These are phyloP conservation scores for Mormyrus proboscirostris DNA, from an alignment of 2,797 vertebrate species.

Conservation along the genomic window DNA sequence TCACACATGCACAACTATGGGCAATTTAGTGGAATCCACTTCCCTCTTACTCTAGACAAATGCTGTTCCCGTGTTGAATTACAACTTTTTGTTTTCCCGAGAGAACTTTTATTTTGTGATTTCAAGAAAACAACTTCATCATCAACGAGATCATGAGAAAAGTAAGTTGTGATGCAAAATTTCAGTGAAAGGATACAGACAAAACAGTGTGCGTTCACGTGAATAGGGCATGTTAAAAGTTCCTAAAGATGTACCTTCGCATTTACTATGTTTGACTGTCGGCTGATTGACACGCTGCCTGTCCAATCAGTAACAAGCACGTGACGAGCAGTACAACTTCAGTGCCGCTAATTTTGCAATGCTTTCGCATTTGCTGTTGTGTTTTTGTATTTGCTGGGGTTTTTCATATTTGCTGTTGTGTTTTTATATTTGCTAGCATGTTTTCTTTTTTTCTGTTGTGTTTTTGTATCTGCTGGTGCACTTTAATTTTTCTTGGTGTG, in stretches of 20 bases:
- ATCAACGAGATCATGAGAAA: too few relatives aligned
- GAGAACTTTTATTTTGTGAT: too few relatives aligned
- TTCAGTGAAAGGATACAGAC: neutral
- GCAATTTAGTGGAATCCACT: neutral
- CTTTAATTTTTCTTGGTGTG: neutral
- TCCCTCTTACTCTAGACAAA: neutral
- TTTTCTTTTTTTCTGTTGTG: neutral
- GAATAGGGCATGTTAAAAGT: neutral
- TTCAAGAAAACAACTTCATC: too few relatives aligned
- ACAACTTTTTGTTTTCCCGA: too few relatives aligned
- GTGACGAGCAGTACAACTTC: neutral
- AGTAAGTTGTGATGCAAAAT: neutral
- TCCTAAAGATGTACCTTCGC: neutral
- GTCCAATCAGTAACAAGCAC: neutral
- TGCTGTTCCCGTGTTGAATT: neutral
- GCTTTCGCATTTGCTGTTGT: neutral
- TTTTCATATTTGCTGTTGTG: too few relatives aligned
- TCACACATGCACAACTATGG: neutral
- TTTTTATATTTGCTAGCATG: too few relatives aligned
- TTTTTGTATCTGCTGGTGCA: neutral
- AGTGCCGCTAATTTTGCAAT: neutral
- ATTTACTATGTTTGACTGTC: neutral
- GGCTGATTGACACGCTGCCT: too few relatives aligned
- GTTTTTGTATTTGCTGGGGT: too few relatives aligned
- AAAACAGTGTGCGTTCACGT: neutral